Percentiles rank a stretch among this genome's conserved stretches.
Conservation (phyloP, 1,140 invertebrate genomes). For the Neodiprion pinetum region DNA sequence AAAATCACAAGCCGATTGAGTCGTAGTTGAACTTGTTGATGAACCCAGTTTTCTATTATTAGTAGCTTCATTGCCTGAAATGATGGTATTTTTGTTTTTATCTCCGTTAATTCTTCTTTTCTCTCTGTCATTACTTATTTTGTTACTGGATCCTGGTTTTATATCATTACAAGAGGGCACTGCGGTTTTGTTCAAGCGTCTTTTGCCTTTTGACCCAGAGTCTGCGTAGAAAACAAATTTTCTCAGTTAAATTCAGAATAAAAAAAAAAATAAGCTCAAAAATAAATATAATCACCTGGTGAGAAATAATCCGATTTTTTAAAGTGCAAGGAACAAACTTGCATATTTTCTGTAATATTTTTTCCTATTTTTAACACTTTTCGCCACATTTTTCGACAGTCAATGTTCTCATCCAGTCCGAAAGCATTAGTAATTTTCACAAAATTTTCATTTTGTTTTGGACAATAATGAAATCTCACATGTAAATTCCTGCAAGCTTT, state of each 20-base stretch:
- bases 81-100: conserved; percentile 6
- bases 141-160: not conserved
- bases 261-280: conserved; percentile 9
- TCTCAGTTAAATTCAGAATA: conserved; percentile 5
- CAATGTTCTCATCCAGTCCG: conserved; percentile 11
- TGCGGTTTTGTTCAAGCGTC: too few relatives aligned
- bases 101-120: not conserved
- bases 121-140: not conserved
- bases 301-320: too few relatives aligned
- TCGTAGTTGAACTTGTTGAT: too few relatives aligned
- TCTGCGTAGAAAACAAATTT: conserved; percentile 2
- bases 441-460: not conserved
- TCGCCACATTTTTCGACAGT: conserved; percentile 15
- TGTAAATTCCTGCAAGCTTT: too few relatives aligned
- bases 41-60: too few relatives aligned
- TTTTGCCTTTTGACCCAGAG: too few relatives aligned
- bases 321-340: too few relatives aligned
- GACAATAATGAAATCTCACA: conserved; percentile 4
- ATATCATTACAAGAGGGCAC: not conserved
- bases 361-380: conserved; percentile 13
- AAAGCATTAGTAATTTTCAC: conserved; percentile 17
- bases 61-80: too few relatives aligned
- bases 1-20: too few relatives aligned
- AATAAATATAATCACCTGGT: not conserved
- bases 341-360: too few relatives aligned